Conservation (phyloP, 2,797 vertebrate genomes). For the Bucorvus abyssinicus region DNA sequence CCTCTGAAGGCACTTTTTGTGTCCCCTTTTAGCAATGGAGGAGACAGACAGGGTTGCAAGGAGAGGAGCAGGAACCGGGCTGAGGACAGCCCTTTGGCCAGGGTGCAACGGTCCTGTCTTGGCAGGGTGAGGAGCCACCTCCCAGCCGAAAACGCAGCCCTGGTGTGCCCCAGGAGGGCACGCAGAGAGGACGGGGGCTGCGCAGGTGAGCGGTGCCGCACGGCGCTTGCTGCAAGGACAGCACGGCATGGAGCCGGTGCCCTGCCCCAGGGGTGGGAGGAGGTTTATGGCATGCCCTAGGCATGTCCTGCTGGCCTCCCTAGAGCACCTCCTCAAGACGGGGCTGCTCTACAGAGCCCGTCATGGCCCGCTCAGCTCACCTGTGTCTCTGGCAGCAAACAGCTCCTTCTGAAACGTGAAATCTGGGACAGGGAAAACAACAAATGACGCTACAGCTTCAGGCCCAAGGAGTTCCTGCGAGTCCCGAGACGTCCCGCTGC, state of each 20-base stretch:
- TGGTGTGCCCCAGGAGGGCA: accelerated
- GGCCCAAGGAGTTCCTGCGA: neutral
- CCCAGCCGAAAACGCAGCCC: neutral
- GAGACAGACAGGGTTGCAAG: neutral
- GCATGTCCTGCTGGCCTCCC: neutral
- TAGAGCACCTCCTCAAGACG: neutral
- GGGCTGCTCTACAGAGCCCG: accelerated
- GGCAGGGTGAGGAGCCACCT: neutral
- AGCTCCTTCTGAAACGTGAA: slow-evolving; percentile 48
- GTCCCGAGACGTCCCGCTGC: neutral
- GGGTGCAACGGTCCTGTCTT: neutral
- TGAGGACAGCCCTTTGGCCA: neutral
- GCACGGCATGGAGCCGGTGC: neutral
- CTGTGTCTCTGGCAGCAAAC: slow-evolving; percentile 33
- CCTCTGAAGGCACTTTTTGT: neutral
- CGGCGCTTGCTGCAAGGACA: neutral
- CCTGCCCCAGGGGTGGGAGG: neutral
- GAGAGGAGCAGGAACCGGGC: neutral
- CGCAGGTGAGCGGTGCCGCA: accelerated
- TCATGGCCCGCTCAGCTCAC: accelerated
- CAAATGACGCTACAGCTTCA: neutral
- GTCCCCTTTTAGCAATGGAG: neutral
- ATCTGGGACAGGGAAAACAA: slow-evolving; percentile 18
- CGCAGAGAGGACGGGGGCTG: neutral
- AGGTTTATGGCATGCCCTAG: neutral